These are phyloP conservation scores for Oreochromis grahami DNA, from an alignment of 2,797 vertebrate genomes.

Conservation along the genomic window DNA sequence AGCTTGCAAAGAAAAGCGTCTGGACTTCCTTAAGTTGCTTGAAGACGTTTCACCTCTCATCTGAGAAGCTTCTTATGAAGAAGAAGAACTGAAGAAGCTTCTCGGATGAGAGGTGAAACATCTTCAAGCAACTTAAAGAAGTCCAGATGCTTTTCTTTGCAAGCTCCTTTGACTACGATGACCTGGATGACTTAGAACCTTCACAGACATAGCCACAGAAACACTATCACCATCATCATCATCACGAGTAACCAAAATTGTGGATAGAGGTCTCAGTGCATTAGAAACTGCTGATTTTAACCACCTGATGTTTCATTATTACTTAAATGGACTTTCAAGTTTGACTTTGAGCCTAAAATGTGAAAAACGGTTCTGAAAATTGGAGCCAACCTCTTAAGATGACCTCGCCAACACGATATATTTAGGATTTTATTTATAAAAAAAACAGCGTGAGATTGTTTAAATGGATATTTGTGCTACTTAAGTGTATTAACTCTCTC, in stretches of 20 bases:
- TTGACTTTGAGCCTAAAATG: neutral
- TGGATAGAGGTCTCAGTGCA: neutral
- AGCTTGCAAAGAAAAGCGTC: no score
- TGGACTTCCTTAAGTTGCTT: no score
- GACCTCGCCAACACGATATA: neutral
- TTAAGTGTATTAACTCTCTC: neutral
- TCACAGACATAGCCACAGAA: neutral
- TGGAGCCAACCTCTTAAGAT: neutral
- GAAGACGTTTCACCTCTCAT: no score
- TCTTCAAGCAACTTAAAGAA: no score
- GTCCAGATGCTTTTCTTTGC: no score
- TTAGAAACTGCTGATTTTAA: neutral
- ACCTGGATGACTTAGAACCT: no score
- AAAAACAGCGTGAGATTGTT: neutral
- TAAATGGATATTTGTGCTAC: neutral
- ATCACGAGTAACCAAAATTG: neutral
- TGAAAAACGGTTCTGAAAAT: neutral
- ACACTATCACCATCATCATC: neutral
- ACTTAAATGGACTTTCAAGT: neutral
- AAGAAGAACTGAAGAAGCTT: no score
- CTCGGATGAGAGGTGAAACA: no score
- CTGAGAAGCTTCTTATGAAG: no score
- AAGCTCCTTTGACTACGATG: no score
- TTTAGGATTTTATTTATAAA: neutral
- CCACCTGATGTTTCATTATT: neutral